A percentile compares a stretch with the other conserved stretches of the same genome.
These are phyloP conservation scores for Pterocles gutturalis DNA, from an alignment of 2,113 vertebrate genomes.

Conservation along the genomic window DNA sequence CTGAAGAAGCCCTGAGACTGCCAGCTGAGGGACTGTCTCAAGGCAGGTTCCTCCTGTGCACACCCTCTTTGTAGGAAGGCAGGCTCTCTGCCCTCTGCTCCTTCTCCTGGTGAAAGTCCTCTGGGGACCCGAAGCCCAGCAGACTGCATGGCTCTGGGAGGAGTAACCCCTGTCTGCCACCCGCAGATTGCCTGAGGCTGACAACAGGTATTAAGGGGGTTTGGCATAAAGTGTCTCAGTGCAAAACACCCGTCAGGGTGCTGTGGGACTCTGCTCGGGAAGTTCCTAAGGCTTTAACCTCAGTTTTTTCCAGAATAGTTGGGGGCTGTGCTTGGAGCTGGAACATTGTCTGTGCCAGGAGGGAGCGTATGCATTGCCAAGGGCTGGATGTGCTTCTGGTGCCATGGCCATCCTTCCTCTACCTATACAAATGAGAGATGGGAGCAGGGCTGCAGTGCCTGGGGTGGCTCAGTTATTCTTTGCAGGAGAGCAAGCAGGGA, in stretches of 20 bases:
- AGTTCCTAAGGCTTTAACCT: background rate
- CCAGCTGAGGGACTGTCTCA: background rate
- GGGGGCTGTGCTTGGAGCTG: background rate
- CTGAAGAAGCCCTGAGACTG: background rate
- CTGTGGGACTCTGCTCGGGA: background rate
- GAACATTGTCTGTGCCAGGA: background rate
- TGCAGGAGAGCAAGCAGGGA: background rate
- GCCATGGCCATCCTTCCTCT: background rate
- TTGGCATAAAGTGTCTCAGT: background rate
- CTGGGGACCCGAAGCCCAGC: background rate
- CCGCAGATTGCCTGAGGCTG: background rate
- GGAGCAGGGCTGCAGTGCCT: background rate
- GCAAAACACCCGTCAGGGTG: background rate
- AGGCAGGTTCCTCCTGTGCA: background rate
- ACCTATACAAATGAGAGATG: background rate
- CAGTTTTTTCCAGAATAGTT: background rate
- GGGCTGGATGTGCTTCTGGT: background rate
- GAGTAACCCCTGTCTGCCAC: background rate
- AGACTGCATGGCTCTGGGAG: background rate
- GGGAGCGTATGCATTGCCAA: background rate
- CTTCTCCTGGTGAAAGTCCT: background rate
- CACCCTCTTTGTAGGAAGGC: background rate
- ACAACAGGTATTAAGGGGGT: background rate
- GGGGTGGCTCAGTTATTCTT: background rate
- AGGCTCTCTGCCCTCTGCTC: background rate